Percentiles rank a stretch among this genome's conserved stretches.
Evolutionary conservation across 2,888 invertebrate genomes (phyloP).

Genomic region (Drosophila borealis): DNA sequence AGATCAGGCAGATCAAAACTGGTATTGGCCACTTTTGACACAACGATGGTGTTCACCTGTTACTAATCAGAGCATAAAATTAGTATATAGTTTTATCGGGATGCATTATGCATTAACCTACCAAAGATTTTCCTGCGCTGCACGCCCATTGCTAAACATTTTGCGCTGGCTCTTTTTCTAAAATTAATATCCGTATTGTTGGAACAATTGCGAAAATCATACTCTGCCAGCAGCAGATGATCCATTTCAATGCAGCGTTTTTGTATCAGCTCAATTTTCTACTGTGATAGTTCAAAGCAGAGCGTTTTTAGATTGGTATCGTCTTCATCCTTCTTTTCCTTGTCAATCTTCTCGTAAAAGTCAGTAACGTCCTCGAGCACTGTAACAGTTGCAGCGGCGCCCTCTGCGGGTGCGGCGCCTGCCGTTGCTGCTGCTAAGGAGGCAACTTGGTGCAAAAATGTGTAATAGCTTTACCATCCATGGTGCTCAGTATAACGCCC

Average conservation of each 20-base stretch:
- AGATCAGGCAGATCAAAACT: slow-evolving; percentile 99
- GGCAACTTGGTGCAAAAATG: slow-evolving; percentile 86
- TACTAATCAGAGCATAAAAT: not conserved
- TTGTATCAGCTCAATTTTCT: slow-evolving; percentile 98
- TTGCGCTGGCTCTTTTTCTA: slow-evolving; percentile 98
- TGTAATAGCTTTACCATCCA: slow-evolving; percentile 87
- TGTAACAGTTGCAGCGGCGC: slow-evolving; percentile 85
- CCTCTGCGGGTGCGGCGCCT: slow-evolving; percentile 58
- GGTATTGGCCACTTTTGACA: slow-evolving; percentile 99
- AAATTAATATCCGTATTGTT: slow-evolving; percentile 98
- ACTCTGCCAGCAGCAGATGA: slow-evolving; percentile 98
- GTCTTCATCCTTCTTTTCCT: slow-evolving; percentile 96
- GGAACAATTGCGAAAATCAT: slow-evolving; percentile 98
- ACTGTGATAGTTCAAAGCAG: slow-evolving; percentile 97
- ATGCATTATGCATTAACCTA: slow-evolving; percentile 95
- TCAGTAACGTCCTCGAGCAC: slow-evolving; percentile 98
- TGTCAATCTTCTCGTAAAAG: slow-evolving; percentile 98
- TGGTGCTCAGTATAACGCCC: slow-evolving; percentile 86
- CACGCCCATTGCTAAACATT: slow-evolving; percentile 99
- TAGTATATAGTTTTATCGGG: not conserved
- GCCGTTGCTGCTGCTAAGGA: slow-evolving; percentile 43
- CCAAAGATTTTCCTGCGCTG: slow-evolving; percentile 92
- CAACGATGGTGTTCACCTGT: slow-evolving; percentile 95
- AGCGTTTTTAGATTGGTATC: slow-evolving; percentile 91
- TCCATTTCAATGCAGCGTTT: slow-evolving; percentile 99